phyloP scores from a whole-genome alignment of 2,113 vertebrate species.

The Phycodurus eques region DNA sequence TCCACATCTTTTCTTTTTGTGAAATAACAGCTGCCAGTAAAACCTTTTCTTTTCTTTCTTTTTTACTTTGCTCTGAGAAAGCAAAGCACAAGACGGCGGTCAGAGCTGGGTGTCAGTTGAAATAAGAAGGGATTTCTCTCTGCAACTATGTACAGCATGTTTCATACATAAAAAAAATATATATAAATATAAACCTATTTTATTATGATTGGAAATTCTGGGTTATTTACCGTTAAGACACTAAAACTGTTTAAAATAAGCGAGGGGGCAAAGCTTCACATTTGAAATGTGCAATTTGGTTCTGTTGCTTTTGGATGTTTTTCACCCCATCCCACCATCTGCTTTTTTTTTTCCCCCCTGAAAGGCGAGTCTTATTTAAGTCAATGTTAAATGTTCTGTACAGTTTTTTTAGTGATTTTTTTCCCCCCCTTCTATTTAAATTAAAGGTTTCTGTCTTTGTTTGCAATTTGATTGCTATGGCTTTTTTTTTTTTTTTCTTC shows the following conservation, averaged over 20 bases:
- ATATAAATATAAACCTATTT: slow-evolving; percentile 79
- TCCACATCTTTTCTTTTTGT: slow-evolving; percentile 9
- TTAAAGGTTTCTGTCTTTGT: slow-evolving; percentile 79
- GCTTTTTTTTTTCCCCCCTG: slow-evolving; percentile 27
- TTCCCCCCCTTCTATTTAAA: slow-evolving; percentile 73
- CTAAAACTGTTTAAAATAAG: slow-evolving; percentile 58
- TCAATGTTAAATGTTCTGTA: slow-evolving; percentile 75
- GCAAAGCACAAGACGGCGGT: slow-evolving; percentile 72
- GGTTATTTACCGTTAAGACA: slow-evolving; percentile 69
- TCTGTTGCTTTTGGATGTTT: slow-evolving; percentile 25
- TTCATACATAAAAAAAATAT: slow-evolving; percentile 77
- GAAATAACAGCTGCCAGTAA: slow-evolving; percentile 57
- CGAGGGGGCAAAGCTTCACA: slow-evolving; percentile 40
- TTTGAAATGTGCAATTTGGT: slow-evolving; percentile 61
- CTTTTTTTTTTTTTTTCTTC: neutral
- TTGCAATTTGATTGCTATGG: slow-evolving; percentile 50
- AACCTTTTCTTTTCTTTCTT: neutral
- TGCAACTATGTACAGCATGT: slow-evolving; percentile 75
- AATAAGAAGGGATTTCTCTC: slow-evolving; percentile 71
- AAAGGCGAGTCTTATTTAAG: slow-evolving; percentile 71
- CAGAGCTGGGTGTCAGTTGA: slow-evolving; percentile 56
- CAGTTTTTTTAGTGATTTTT: slow-evolving; percentile 62
- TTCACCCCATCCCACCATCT: slow-evolving; percentile 62
- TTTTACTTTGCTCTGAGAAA: slow-evolving; percentile 46
- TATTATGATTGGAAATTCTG: slow-evolving; percentile 75